phyloP scores from a whole-genome alignment of 2,797 vertebrate species.

The Hoplostethus mediterraneus region DNA sequence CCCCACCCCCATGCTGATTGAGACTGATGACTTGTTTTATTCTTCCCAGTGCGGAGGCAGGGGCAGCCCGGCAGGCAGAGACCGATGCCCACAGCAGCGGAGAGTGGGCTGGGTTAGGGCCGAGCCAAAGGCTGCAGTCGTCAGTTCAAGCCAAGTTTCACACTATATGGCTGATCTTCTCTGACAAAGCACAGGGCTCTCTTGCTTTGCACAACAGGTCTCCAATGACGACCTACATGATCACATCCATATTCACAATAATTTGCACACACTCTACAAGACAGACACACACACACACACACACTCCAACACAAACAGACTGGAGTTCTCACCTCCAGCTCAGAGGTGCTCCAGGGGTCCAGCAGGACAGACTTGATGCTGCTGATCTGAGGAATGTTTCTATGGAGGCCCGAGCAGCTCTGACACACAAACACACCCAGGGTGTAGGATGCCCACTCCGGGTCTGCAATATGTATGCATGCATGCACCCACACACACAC shows the following conservation, averaged over 20 bases:
- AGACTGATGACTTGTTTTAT: conserved; percentile 53
- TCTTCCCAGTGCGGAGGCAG: conserved; percentile 30
- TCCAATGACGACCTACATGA: too few relatives aligned
- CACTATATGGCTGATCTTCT: conserved; percentile 1
- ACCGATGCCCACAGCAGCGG: conserved; percentile 19
- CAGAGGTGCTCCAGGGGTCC: conserved; percentile 90
- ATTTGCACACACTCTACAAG: background rate
- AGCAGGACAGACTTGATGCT: conserved; percentile 91
- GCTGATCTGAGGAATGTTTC: conserved; percentile 92
- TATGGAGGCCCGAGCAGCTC: conserved; percentile 91
- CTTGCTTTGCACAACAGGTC: background rate
- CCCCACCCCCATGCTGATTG: conserved; percentile 21
- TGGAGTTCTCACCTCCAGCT: conserved; percentile 86
- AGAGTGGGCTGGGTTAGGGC: background rate
- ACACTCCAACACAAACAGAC: background rate
- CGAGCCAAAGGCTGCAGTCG: conserved; percentile 12
- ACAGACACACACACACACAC: background rate
- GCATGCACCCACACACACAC: conserved; percentile 10
- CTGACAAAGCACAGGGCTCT: background rate
- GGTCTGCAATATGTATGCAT: conserved; percentile 88
- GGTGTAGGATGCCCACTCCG: conserved; percentile 92
- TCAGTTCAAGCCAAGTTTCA: conserved; percentile 10
- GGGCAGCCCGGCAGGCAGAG: conserved; percentile 5
- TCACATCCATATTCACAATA: background rate
- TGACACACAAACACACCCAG: conserved; percentile 93